phyloP scores from a whole-genome alignment of 2,888 invertebrate genomes.

The Boloria selene region DNA sequence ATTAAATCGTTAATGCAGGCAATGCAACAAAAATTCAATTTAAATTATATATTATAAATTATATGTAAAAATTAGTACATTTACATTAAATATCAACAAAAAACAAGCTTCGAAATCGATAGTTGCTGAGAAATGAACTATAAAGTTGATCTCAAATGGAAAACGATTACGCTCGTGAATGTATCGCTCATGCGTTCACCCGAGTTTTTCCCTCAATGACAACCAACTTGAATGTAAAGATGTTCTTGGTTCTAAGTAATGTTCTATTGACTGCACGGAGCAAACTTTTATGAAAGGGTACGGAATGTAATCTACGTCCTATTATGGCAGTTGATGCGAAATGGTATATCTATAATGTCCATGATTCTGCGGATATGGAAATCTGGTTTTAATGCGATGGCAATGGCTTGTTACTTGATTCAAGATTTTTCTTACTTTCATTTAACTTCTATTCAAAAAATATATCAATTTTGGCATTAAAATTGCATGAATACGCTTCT shows the following conservation, averaged over 20 bases:
- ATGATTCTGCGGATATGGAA: slow-evolving; percentile 22
- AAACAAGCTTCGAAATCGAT: not conserved
- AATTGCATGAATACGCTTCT: too few relatives aligned
- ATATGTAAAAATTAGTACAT: too few relatives aligned
- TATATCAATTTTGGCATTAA: not conserved
- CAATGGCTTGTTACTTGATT: slow-evolving; percentile 8
- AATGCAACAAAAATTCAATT: too few relatives aligned
- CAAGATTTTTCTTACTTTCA: slow-evolving; percentile 16
- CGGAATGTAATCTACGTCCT: slow-evolving; percentile 31
- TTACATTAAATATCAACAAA: not conserved
- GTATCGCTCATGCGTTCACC: slow-evolving; percentile 32
- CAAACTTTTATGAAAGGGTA: slow-evolving; percentile 33
- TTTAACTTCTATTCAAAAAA: slow-evolving; percentile 3
- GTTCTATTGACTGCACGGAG: slow-evolving; percentile 29
- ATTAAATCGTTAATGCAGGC: too few relatives aligned
- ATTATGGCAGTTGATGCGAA: slow-evolving; percentile 28
- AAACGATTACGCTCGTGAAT: slow-evolving; percentile 27
- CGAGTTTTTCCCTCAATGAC: slow-evolving; percentile 32
- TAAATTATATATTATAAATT: too few relatives aligned
- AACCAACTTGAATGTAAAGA: slow-evolving; percentile 28
- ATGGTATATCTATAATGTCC: slow-evolving; percentile 19
- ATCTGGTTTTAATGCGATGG: slow-evolving; percentile 24
- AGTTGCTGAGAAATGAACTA: slow-evolving; percentile 7
- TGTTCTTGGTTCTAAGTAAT: slow-evolving; percentile 33
- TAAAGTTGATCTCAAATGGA: slow-evolving; percentile 16